These are phyloP conservation scores for Typhlichthys eigenmanni DNA, from an alignment of 2,797 vertebrate genomes.

Conservation along the genomic window DNA sequence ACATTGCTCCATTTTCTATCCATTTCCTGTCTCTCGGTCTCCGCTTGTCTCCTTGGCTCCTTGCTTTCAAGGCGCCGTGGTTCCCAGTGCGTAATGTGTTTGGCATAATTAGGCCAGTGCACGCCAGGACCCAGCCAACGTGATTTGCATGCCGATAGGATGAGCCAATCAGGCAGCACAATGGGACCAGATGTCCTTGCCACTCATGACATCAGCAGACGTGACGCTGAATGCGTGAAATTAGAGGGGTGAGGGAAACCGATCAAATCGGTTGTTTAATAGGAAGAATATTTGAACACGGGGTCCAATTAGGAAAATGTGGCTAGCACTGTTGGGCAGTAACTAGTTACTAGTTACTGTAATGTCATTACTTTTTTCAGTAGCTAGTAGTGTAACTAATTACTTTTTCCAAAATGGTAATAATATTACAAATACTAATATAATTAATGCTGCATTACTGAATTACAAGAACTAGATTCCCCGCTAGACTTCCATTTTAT, in stretches of 20 bases:
- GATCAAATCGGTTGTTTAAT: constrained; percentile 30
- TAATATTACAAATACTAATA: too few relatives aligned
- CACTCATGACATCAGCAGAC: constrained; percentile 63
- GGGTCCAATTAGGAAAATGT: background rate
- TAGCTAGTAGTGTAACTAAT: too few relatives aligned
- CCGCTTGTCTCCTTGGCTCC: constrained; percentile 30
- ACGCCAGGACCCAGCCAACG: constrained; percentile 42
- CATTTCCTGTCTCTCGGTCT: background rate
- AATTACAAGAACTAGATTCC: background rate
- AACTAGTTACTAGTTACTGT: too few relatives aligned
- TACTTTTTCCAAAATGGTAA: too few relatives aligned
- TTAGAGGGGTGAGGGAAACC: constrained; percentile 27
- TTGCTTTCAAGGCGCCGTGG: constrained; percentile 33
- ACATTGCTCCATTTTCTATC: background rate
- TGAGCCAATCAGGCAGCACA: constrained; percentile 54
- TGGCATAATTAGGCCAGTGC: constrained; percentile 66
- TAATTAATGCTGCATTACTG: too few relatives aligned
- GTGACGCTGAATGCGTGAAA: constrained; percentile 64
- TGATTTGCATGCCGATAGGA: constrained; percentile 66
- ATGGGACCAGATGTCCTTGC: constrained; percentile 67
- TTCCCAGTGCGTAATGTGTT: constrained; percentile 59
- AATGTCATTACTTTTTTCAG: too few relatives aligned
- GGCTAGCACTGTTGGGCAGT: too few relatives aligned
- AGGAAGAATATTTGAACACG: constrained; percentile 15
- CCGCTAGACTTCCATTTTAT: too few relatives aligned